These are phyloP conservation scores for Mugil cephalus DNA, from an alignment of 2,113 vertebrate species.

Conservation along the genomic window DNA sequence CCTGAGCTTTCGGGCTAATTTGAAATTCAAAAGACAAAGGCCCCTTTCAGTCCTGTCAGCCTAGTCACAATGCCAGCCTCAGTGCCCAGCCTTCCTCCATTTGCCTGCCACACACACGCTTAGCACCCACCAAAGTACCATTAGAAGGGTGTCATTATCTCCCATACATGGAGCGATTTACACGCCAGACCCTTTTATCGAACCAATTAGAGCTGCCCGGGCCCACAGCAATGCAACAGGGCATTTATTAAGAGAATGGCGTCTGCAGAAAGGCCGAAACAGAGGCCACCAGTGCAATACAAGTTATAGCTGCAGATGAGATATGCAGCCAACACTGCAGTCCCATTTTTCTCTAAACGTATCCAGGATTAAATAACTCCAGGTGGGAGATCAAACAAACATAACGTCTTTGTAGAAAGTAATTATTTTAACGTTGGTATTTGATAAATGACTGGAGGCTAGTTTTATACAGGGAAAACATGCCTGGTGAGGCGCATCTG, in stretches of 20 bases:
- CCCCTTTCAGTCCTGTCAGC: slow-evolving; percentile 68
- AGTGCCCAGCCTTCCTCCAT: slow-evolving; percentile 63
- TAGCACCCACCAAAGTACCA: slow-evolving; percentile 59
- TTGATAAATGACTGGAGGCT: slow-evolving; percentile 12
- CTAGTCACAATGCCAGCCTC: slow-evolving; percentile 71
- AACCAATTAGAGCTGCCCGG: slow-evolving; percentile 65
- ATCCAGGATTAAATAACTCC: neutral
- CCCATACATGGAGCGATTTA: slow-evolving; percentile 57
- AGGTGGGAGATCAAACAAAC: neutral
- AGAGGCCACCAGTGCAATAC: slow-evolving; percentile 45
- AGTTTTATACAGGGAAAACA: slow-evolving; percentile 35
- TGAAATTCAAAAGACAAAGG: slow-evolving; percentile 75
- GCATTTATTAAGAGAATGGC: slow-evolving; percentile 44
- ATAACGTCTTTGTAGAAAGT: slow-evolving; percentile 1
- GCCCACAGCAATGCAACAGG: slow-evolving; percentile 15
- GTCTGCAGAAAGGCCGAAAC: slow-evolving; percentile 44
- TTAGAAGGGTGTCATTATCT: slow-evolving; percentile 69
- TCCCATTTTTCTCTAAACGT: neutral
- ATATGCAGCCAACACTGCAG: neutral
- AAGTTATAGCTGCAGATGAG: slow-evolving; percentile 17
- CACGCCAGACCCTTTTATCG: slow-evolving; percentile 52
- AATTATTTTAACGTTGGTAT: slow-evolving; percentile 13
- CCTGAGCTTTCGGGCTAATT: slow-evolving; percentile 66
- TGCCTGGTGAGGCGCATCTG: slow-evolving; percentile 44
- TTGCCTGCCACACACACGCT: slow-evolving; percentile 63